Base-by-base conservation (phyloP, 2,797 vertebrate species). In the Lepidocolaptes lacrymiger region DNA sequence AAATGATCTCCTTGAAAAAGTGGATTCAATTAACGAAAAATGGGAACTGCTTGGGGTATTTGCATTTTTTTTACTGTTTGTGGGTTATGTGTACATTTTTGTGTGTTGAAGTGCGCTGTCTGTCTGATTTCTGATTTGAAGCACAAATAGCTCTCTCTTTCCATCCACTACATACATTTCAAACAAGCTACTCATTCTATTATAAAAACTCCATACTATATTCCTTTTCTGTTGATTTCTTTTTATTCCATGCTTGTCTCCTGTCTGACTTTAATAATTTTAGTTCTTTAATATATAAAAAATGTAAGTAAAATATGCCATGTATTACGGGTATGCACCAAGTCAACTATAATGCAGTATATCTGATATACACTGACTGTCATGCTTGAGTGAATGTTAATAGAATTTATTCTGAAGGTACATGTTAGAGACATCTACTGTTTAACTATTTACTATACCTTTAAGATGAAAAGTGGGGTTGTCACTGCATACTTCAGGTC, bases 31-130 rank as follows among this genome's bases (percentile, higher is more conserved):
- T 97, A 98, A 98, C 88, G 98, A 98, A 97, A 99, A 99, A 88
- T 99, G 99, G 99, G 98, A 98, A 85, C 98, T 99, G 97, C 98
- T 99, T 97, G 98, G 99, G 99, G 99, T 98, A 98, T 98, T 98
- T 98, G 97, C 97, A 98, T 98, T 98, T 98, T 98, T 98, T 98
- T 98, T 98, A 98, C 98, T 98, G 96, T 98, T 98, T 98, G 97
- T 98, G 96, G 97, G 96, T 97, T 97, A 96, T 97, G 93, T 97
- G 97, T 98, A 98, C 97, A 97, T 97, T 98, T 98, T 97, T 97
- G 97, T 96, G 85, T 97, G 96, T 97, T 98, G 97, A 98, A 98
- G 97, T 98, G 96, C 96, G 84, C 97, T 98, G 96, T 97, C 97
- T 97, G 96, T 98, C 97, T 98, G 97, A 97, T 98, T 98, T 98